These are phyloP conservation scores for Rhinoderma darwinii DNA, from an alignment of 2,113 vertebrate species.

Conservation along the genomic window DNA sequence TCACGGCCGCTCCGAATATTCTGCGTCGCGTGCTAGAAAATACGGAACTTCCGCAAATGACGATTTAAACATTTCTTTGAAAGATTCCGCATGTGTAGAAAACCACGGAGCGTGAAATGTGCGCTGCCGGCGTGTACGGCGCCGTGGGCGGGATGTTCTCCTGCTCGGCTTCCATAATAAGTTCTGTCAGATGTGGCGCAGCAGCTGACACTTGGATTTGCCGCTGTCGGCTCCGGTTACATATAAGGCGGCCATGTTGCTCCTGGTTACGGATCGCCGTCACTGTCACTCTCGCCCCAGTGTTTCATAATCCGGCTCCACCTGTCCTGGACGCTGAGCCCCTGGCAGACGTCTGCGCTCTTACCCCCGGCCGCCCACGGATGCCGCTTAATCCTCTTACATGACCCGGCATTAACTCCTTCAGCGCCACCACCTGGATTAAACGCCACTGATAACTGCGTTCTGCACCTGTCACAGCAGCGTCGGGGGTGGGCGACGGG, in stretches of 20 bases:
- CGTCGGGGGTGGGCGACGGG: not conserved
- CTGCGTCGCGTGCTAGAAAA: too few species aligned
- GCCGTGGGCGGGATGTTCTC: too few species aligned
- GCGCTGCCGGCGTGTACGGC: too few species aligned
- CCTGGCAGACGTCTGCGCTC: not conserved
- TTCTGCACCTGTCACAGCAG: not conserved
- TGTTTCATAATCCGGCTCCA: not conserved
- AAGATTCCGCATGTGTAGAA: too few species aligned
- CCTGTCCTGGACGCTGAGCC: not conserved
- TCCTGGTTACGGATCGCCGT: not conserved
- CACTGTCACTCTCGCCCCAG: not conserved
- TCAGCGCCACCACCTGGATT: not conserved
- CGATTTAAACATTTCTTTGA: too few species aligned
- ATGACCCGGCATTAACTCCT: conserved; percentile 5
- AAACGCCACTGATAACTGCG: not conserved
- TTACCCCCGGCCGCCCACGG: not conserved
- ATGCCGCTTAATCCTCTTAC: conserved; percentile 17
- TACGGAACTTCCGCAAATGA: too few species aligned
- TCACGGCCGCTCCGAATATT: too few species aligned
- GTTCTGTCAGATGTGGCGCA: too few species aligned
- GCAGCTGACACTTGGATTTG: not conserved
- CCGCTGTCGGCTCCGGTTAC: too few species aligned
- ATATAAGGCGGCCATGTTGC: not conserved
- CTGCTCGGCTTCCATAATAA: not conserved
- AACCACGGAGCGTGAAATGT: too few species aligned